Conservation (phyloP, 2,888 invertebrate species). For the Phanerotoma sp. region DNA sequence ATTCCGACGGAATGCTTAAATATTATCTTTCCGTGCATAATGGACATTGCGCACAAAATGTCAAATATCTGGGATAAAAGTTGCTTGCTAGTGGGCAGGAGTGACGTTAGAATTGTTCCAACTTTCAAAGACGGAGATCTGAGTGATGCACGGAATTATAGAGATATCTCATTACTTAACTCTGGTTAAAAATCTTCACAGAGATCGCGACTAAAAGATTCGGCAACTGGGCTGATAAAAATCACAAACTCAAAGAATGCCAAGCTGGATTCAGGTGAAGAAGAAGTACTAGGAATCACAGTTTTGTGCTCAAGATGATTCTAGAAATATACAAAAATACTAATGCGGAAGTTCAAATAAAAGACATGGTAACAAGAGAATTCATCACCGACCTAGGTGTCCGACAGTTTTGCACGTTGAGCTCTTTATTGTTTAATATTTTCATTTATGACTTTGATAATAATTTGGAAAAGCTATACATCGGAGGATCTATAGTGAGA, state of each 20-base stretch:
- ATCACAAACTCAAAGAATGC: background rate
- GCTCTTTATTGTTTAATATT: too few relatives aligned
- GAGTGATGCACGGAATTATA: background rate
- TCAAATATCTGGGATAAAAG: background rate
- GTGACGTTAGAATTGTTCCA: background rate
- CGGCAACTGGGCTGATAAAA: background rate
- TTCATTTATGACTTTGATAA: too few relatives aligned
- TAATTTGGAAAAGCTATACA: too few relatives aligned
- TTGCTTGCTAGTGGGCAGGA: background rate
- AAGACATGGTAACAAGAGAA: background rate
- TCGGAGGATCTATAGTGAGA: too few relatives aligned
- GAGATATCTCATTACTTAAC: background rate
- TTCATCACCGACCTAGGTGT: background rate
- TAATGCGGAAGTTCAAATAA: background rate
- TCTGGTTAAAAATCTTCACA: background rate
- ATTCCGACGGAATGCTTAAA: too few relatives aligned
- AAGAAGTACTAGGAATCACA: background rate
- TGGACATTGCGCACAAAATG: too few relatives aligned
- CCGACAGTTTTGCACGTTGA: background rate
- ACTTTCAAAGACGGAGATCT: background rate
- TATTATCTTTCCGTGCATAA: too few relatives aligned
- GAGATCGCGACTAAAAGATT: background rate
- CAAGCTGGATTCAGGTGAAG: background rate
- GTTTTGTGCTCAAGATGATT: background rate
- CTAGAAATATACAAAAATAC: background rate